A percentile compares a stretch with the other conserved stretches of the same genome.
phyloP scores from a whole-genome alignment of 2,888 invertebrate genomes.

The Drosophila differens region DNA sequence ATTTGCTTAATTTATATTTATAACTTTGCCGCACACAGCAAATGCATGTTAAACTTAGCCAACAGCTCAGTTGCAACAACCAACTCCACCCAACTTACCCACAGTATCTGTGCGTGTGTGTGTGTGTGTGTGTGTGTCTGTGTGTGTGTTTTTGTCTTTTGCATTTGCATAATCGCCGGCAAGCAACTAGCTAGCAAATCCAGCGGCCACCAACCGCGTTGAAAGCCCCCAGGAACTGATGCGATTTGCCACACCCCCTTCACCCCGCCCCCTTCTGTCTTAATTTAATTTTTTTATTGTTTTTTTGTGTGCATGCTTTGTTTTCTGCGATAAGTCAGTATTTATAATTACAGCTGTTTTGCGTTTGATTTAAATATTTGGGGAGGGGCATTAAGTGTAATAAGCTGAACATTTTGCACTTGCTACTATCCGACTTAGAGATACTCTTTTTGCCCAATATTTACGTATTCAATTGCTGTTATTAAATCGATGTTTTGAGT shows the following conservation, averaged over 20 bases:
- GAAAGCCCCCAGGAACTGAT: conserved; percentile 20
- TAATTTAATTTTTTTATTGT: background rate
- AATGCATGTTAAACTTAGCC: conserved; percentile 47
- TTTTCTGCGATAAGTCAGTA: conserved; percentile 39
- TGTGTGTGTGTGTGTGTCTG: background rate
- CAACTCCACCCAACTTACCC: background rate
- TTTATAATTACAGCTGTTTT: conserved; percentile 60
- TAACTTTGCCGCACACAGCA: conserved; percentile 61
- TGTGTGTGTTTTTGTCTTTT: conserved; percentile 22
- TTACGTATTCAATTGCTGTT: background rate
- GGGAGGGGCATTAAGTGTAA: conserved; percentile 12
- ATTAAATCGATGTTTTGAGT: background rate
- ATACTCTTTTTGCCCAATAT: background rate
- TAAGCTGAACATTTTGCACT: background rate
- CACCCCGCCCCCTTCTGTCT: background rate
- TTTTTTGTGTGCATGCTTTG: background rate
- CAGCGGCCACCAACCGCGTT: conserved; percentile 1
- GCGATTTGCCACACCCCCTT: conserved; percentile 13
- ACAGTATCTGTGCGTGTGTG: conserved; percentile 3
- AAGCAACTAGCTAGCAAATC: conserved; percentile 52
- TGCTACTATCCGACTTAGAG: background rate
- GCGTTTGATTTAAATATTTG: conserved; percentile 46
- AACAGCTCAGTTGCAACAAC: conserved; percentile 22
- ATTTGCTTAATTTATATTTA: conserved; percentile 81
- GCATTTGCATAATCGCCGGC: conserved; percentile 74